Conservation (phyloP, 2,888 invertebrate species). For the Agriotes lineatus region DNA sequence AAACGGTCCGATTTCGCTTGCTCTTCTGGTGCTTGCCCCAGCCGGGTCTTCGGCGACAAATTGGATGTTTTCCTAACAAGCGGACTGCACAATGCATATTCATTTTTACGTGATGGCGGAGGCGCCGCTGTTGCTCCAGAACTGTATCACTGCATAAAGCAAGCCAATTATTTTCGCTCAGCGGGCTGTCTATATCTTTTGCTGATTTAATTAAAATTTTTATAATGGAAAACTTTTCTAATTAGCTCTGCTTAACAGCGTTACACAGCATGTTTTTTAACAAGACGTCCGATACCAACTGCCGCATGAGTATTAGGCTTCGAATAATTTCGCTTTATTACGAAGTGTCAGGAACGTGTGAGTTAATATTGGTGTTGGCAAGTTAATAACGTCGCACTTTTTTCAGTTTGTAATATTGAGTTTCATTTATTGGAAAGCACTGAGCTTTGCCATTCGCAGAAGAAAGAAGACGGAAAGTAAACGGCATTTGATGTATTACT, state of each 20-base stretch:
- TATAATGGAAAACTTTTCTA: slow-evolving; percentile 41
- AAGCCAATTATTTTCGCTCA: slow-evolving; percentile 40
- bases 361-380: neutral
- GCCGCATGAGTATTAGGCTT: slow-evolving; percentile 9
- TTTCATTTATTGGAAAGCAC: too few relatives aligned
- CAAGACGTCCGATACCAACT: slow-evolving; percentile 23
- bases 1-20: neutral
- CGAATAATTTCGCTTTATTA: slow-evolving; percentile 22
- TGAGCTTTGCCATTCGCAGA: too few relatives aligned
- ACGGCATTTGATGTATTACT: too few relatives aligned
- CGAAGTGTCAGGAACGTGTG: neutral
- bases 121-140: slow-evolving; percentile 3
- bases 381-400: neutral
- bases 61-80: slow-evolving; percentile 32
- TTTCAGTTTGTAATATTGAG: too few relatives aligned
- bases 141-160: slow-evolving; percentile 26
- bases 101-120: slow-evolving; percentile 23
- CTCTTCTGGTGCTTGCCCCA: neutral
- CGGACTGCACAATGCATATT: slow-evolving; percentile 27
- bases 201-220: slow-evolving; percentile 43
- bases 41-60: slow-evolving; percentile 14
- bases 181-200: slow-evolving; percentile 40
- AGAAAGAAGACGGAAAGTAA: too few relatives aligned
- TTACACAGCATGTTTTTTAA: slow-evolving; percentile 35
- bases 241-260: slow-evolving; percentile 34